Percentiles rank a stretch among this genome's conserved stretches.
Conservation (phyloP, 2,797 vertebrate species). For the Esox lucius region DNA sequence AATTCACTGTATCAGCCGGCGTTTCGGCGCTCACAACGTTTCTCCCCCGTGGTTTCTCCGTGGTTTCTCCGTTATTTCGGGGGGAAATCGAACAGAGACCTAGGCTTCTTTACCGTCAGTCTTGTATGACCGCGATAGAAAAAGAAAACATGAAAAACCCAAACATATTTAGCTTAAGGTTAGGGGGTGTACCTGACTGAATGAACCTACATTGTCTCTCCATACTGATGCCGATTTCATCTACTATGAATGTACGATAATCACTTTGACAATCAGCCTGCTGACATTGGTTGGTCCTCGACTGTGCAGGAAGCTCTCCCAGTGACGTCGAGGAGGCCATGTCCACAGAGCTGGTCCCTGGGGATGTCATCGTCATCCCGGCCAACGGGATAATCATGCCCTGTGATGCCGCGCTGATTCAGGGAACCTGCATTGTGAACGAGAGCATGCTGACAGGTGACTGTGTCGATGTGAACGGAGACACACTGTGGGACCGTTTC, state of each 20-base stretch:
- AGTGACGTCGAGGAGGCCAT: conserved; percentile 85
- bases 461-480: not conserved
- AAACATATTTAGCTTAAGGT: too few relatives aligned
- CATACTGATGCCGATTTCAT: too few relatives aligned
- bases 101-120: too few relatives aligned
- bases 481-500: not conserved
- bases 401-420: conserved; percentile 89
- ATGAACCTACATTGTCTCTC: too few relatives aligned
- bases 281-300: not conserved
- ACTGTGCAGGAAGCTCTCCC: conserved; percentile 46
- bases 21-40: too few relatives aligned
- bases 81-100: too few relatives aligned
- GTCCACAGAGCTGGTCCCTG: conserved; percentile 94
- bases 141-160: too few relatives aligned
- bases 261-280: not conserved
- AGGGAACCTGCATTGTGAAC: conserved; percentile 93
- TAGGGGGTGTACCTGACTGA: too few relatives aligned
- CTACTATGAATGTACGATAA: not conserved
- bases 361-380: conserved; percentile 90
- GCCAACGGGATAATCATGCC: conserved; percentile 93
- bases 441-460: conserved; percentile 98
- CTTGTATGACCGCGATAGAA: too few relatives aligned
- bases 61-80: too few relatives aligned
- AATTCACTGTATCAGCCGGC: too few relatives aligned
- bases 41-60: too few relatives aligned